A percentile compares a stretch with the other conserved stretches of the same genome.
phyloP scores from a whole-genome alignment of 2,797 vertebrate species.

The Brachymystax lenok region DNA sequence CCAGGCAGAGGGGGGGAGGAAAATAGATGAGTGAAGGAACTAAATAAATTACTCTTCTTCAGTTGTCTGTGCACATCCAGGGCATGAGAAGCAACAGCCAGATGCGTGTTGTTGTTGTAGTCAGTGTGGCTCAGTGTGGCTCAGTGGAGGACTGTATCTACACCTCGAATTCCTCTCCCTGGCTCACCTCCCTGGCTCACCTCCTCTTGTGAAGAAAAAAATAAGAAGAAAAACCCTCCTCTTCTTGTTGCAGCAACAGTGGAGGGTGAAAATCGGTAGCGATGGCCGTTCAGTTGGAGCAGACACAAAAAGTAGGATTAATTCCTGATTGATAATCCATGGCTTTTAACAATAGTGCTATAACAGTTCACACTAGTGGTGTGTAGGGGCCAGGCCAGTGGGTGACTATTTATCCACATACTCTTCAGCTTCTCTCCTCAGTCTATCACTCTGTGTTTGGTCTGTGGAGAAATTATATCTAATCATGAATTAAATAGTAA shows the following conservation, averaged over 20 bases:
- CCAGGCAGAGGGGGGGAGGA: constrained; percentile 41
- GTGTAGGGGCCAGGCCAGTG: neutral
- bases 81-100: constrained; percentile 26
- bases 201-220: constrained; percentile 10
- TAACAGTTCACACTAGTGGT: constrained; percentile 24
- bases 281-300: constrained; percentile 48
- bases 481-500: constrained; percentile 84
- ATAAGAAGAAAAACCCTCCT: neutral
- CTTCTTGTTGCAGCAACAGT: constrained; percentile 22
- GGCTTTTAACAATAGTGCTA: constrained; percentile 68
- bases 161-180: neutral
- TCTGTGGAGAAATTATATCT: constrained; percentile 76
- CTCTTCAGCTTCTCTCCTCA: constrained; percentile 58
- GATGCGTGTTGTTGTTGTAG: constrained; percentile 6
- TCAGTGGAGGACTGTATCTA: neutral
- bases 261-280: constrained; percentile 42
- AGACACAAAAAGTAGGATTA: constrained; percentile 67
- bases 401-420: constrained; percentile 1
- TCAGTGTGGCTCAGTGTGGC: constrained; percentile 13
- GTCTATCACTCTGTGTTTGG: constrained; percentile 62
- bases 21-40: constrained; percentile 50
- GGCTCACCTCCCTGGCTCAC: constrained; percentile 30
- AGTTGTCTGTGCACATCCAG: constrained; percentile 45
- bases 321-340: constrained; percentile 74
- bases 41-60: constrained; percentile 60